Conservation (phyloP, 1,140 invertebrate genomes). For the Sminthurides bifidus region DNA sequence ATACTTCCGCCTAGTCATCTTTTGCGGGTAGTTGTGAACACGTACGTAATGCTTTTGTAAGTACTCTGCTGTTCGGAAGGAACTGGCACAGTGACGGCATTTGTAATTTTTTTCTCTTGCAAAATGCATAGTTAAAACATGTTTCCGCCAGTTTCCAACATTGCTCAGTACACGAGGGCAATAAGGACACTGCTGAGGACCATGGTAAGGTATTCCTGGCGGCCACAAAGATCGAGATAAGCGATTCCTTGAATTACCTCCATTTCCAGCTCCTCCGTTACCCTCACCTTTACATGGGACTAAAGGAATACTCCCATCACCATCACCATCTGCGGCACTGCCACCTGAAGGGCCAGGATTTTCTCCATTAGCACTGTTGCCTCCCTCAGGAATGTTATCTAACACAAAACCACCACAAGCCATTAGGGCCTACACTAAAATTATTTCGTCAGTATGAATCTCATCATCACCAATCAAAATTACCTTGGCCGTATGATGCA, state of each 20-base stretch:
- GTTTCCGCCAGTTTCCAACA: constrained; percentile 32
- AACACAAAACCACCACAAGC: too few species aligned
- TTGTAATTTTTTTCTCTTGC: constrained; percentile 30
- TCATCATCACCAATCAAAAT: too few species aligned
- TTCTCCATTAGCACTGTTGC: not conserved
- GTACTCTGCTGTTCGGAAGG: constrained; percentile 33
- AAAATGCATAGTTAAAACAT: constrained; percentile 33
- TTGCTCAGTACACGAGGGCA: constrained; percentile 31
- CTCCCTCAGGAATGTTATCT: too few species aligned
- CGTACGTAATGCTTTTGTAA: constrained; percentile 33
- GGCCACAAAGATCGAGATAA: constrained; percentile 25
- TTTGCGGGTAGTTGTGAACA: constrained; percentile 32
- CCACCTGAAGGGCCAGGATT: not conserved
- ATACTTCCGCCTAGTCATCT: constrained; percentile 27
- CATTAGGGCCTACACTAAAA: too few species aligned
- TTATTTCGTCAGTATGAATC: not conserved
- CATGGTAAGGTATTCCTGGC: constrained; percentile 27
- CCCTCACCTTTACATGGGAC: too few species aligned
- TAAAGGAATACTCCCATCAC: constrained; percentile 10
- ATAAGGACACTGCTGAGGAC: constrained; percentile 33
- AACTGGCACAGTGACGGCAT: constrained; percentile 28
- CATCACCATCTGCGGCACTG: not conserved
- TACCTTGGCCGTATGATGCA: constrained; percentile 25
- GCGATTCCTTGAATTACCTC: constrained; percentile 21
- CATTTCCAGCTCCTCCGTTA: constrained; percentile 3